phyloP scores from a whole-genome alignment of 30 jellyfish, hydroid and myxozoan species.

The Catostylus mosaicus region DNA sequence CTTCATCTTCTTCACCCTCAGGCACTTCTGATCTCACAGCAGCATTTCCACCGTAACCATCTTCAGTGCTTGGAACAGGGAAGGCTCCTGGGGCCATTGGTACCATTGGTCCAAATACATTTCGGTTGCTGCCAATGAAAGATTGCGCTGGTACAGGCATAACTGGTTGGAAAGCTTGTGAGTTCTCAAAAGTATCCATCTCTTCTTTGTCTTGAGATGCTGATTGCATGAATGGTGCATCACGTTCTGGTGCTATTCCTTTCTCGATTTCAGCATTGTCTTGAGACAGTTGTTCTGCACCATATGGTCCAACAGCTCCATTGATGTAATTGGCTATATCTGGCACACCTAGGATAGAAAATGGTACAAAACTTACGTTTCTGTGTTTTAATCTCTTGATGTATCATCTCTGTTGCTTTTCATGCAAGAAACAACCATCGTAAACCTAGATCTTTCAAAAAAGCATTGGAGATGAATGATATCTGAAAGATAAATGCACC shows the following conservation, averaged over 20 bases:
- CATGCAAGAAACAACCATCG: no score
- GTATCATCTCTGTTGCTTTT: no score
- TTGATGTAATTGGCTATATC: conserved; percentile 55
- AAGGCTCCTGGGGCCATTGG: conserved; percentile 55
- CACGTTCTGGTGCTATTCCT: conserved; percentile 58
- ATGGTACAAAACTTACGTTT: neutral
- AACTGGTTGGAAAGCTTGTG: conserved; percentile 48
- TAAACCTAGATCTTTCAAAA: no score
- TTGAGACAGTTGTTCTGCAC: conserved; percentile 35
- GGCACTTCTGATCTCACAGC: conserved; percentile 71
- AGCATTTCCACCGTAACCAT: conserved; percentile 54
- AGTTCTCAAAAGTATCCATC: conserved; percentile 11
- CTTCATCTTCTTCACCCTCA: neutral
- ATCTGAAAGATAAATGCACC: no score
- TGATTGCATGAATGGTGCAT: conserved; percentile 38
- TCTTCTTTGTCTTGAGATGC: conserved; percentile 57
- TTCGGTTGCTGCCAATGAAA: conserved; percentile 8
- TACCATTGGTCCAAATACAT: conserved; percentile 69
- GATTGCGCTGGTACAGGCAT: conserved; percentile 55
- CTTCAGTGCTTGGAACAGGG: conserved; percentile 64
- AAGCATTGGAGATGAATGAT: no score
- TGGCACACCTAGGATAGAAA: conserved; percentile 43
- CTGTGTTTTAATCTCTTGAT: no score
- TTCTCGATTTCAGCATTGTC: conserved; percentile 37
- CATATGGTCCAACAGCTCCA: conserved; percentile 81